Conservation (phyloP, 2,888 invertebrate genomes). For the Thyatira batis region DNA sequence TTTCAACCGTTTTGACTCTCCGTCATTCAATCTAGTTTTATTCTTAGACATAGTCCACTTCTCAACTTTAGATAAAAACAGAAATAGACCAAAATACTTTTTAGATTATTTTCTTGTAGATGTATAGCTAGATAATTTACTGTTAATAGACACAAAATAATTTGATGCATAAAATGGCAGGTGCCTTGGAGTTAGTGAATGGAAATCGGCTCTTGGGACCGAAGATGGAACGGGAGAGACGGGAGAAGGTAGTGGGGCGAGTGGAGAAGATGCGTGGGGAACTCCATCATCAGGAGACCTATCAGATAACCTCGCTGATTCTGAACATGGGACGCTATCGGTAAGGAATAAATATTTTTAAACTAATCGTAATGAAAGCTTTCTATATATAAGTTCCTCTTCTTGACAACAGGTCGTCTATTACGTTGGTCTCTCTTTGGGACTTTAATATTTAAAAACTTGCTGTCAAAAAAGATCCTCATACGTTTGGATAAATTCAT, state of each 20-base stretch:
- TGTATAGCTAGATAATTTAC: neutral
- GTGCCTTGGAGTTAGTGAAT: slow-evolving; percentile 82
- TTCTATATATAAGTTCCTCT: too few relatives aligned
- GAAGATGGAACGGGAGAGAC: slow-evolving; percentile 85
- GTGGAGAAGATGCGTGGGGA: slow-evolving; percentile 94
- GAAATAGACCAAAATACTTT: neutral
- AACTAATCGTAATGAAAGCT: too few relatives aligned
- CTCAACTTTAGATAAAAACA: neutral
- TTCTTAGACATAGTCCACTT: neutral
- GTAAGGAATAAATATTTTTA: slow-evolving; percentile 57
- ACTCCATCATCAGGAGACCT: slow-evolving; percentile 93
- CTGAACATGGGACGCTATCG: slow-evolving; percentile 85
- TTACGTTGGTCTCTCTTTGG: too few relatives aligned
- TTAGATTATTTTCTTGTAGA: neutral
- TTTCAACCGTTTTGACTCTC: neutral
- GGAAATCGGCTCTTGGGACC: slow-evolving; percentile 73
- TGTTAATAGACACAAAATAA: neutral
- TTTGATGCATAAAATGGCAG: slow-evolving; percentile 30
- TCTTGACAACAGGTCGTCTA: too few relatives aligned
- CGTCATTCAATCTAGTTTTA: neutral
- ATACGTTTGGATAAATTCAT: too few relatives aligned
- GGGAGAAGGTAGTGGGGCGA: slow-evolving; percentile 91
- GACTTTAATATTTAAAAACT: too few relatives aligned
- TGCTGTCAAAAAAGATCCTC: too few relatives aligned
- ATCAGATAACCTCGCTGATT: slow-evolving; percentile 88